Evolutionary conservation across 2,113 vertebrate species (phyloP).

Genomic region (Corydoras sp.): DNA sequence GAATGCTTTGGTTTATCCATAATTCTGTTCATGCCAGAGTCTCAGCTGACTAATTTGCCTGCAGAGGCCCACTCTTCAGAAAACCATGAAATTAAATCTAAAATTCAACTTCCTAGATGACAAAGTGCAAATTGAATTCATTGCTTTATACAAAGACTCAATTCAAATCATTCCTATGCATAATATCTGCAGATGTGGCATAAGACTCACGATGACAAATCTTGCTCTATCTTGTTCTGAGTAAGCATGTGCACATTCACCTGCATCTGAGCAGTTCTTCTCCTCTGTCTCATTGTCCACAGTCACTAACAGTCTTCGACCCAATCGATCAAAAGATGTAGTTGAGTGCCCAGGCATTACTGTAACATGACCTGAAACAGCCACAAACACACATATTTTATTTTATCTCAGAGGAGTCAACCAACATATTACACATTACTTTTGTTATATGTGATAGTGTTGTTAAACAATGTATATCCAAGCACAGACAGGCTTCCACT

Average conservation of each 20-base stretch:
- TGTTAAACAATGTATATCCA: no score
- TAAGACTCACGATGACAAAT: neutral
- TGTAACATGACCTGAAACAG: slow-evolving; percentile 45
- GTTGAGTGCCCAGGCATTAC: slow-evolving; percentile 20
- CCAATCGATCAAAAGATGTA: slow-evolving; percentile 57
- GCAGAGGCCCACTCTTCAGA: neutral
- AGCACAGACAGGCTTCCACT: no score
- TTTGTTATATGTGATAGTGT: no score
- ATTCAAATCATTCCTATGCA: neutral
- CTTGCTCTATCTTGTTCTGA: neutral
- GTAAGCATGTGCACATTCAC: slow-evolving; percentile 49
- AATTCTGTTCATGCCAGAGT: no score
- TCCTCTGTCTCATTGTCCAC: slow-evolving; percentile 60
- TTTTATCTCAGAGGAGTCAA: no score
- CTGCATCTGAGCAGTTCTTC: slow-evolving; percentile 79
- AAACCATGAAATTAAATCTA: slow-evolving; percentile 1
- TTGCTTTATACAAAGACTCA: neutral
- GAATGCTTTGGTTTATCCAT: neutral
- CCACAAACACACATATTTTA: slow-evolving; percentile 16
- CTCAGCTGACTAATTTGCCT: neutral
- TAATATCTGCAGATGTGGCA: neutral
- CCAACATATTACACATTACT: no score
- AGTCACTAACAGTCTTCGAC: slow-evolving; percentile 69
- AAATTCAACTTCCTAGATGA: neutral
- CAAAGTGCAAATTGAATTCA: neutral